Base-by-base conservation (phyloP, 2,113 vertebrate species). In the Cervus canadensis region DNA sequence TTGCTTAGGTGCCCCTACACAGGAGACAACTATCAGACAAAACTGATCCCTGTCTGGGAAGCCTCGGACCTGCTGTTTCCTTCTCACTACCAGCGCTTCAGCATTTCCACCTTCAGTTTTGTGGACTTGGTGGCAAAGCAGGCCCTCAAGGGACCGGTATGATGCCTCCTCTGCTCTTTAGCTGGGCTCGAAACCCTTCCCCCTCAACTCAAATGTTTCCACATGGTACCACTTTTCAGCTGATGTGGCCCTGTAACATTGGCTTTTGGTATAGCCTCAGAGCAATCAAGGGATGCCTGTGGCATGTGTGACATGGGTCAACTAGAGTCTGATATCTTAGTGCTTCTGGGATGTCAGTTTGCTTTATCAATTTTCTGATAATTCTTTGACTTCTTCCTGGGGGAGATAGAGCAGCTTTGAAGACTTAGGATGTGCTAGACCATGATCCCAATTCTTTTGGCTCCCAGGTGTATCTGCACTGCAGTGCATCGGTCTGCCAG, bases 51-150 rank as follows among this genome's bases (percentile, higher is more conserved):
- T 4, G 82, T 93, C 1, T 78, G 79, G 83, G 93, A 83, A 6
- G 14, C 78, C 0, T 87, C 95, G 2, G 85, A 87, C 25, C 50
- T 98, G 6, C 96, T 6, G 1, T 98, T 99, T 76, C 98, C 99
- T 0, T 98, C 98, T 67, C 98, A 99, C 89, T 96, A 99, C 92
- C 98, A 98, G 50, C 71, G 96, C 84, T 99, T 99, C 71, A 97
- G 92, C 87, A 89, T 99, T 52, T 97, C 97, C 36, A 92, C 99
- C 0, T 99, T 99, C 94, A 97, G 98, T 30, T 99, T 99, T 94
- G 93, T 98, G 89, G 95, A 98, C 16, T 16, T 64, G 1, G 30
- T 3, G 36, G 81, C 96, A n/a, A 30, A 71, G 52, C 74, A 71
- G 62, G n/a, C 67, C 43, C 98, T 99, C 2, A 40, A 50, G 48